Evolutionary conservation across 2,797 vertebrate genomes (phyloP), one percentile per base, ranked within the genome.

Genomic region (Oreochromis mossambicus): DNA sequence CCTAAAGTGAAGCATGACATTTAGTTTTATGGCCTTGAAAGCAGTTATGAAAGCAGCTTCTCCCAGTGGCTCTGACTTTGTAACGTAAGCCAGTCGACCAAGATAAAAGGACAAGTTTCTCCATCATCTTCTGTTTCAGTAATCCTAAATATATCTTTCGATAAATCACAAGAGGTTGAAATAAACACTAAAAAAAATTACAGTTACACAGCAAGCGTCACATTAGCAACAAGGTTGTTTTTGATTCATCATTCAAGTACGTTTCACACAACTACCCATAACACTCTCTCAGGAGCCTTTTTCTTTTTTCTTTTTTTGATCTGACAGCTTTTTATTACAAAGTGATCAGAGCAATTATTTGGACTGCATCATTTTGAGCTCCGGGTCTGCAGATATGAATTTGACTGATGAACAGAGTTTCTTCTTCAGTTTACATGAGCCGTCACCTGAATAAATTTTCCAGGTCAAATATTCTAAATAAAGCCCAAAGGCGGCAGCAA

Each of bases 391-490:
- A 81, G 70, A 80, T 70, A 91, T 86, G 89, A 81, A 92, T 91
- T 54, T 88, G 66, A 90, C 51, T 88, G 83, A 91, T 83, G 81
- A 85, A 87, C 70, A 77, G 41, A 82, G 52, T 78, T 78, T 76
- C 55, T 70, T 85, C 86, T 82, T 56, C 3, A 7, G 79, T 94
- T 93, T 88, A 89, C 84, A 83, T 52, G 78, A 93, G 85, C 86
- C 48, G 78, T 86, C 87, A 68, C 79, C 87, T 88, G 89, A 91
- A 92, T 92, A 88, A 5, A 90, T 90, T 89, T 89, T 83, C 87
- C 70, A 87, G 61, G 91, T 92, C 85, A 91, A 90, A 92, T 91
- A 80, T 82, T 86, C 86, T 88, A 94, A 94, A 95, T 89, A 91
- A 93, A 94, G 86, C 77, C 51, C 70, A 29, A 80, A 88, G 73